Conservation (phyloP, 2,888 invertebrate genomes). For the Epinotia brunnichana region DNA sequence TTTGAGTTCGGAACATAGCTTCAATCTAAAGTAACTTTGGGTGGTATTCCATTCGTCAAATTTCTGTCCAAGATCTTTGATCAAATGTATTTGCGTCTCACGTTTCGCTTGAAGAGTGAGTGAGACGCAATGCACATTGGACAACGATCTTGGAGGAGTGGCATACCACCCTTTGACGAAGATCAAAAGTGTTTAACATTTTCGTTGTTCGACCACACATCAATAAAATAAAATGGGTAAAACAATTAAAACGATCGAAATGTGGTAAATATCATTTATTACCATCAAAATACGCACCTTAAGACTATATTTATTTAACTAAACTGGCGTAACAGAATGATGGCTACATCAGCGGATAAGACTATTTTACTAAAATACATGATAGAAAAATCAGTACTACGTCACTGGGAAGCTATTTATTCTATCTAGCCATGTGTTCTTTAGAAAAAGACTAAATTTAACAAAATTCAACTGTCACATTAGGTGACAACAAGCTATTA, state of each 20-base stretch:
- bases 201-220: no score
- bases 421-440: conserved; percentile 8
- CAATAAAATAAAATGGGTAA: not conserved
- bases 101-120: no score
- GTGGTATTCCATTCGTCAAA: no score
- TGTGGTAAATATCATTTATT: conserved; percentile 76
- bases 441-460: conserved; percentile 1
- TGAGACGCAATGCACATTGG: no score
- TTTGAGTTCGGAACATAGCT: no score
- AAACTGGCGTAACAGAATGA: conserved; percentile 73
- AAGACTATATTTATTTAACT: conserved; percentile 67
- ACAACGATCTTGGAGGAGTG: no score
- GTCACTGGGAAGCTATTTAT: conserved; percentile 47
- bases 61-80: no score
- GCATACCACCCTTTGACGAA: no score
- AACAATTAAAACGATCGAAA: conserved; percentile 50
- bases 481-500: not conserved
- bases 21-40: no score
- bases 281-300: conserved; percentile 76
- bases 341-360: conserved; percentile 51
- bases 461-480: not conserved
- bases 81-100: no score
- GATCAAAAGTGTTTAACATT: no score
- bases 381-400: conserved; percentile 60
- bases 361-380: conserved; percentile 40